Evolutionary conservation across 2,888 invertebrate species (phyloP).

Genomic region (Rhagonycha fulva): DNA sequence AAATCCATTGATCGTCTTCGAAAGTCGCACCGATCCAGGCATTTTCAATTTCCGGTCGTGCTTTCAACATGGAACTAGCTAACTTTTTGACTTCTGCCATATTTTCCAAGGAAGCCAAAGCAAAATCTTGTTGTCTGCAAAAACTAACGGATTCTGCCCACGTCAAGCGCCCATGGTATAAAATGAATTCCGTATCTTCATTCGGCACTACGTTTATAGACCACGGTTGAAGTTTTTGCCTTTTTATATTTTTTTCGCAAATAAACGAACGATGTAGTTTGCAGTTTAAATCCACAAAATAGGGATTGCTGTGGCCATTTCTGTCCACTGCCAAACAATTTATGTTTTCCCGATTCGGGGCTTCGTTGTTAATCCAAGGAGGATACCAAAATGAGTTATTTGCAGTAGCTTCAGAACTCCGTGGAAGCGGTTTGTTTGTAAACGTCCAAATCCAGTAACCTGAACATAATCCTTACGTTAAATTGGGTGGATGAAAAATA

Average conservation of each 20-base stretch:
- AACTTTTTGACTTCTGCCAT: slow-evolving; percentile 54
- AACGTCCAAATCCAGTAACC: slow-evolving; percentile 5
- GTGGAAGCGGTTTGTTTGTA: not conserved
- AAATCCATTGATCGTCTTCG: slow-evolving; percentile 40
- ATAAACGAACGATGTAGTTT: slow-evolving; percentile 57
- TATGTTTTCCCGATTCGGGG: slow-evolving; percentile 45
- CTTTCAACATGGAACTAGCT: slow-evolving; percentile 56
- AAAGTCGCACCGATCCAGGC: slow-evolving; percentile 43
- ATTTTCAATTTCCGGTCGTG: slow-evolving; percentile 50
- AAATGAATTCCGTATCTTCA: slow-evolving; percentile 28
- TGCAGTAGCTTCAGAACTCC: not conserved
- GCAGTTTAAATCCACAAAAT: slow-evolving; percentile 61
- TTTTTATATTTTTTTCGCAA: slow-evolving; percentile 3
- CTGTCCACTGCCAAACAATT: slow-evolving; percentile 60
- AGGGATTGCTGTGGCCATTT: slow-evolving; percentile 57
- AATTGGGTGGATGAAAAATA: not conserved
- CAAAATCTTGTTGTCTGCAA: slow-evolving; percentile 56
- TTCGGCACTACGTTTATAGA: not conserved
- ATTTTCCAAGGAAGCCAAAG: slow-evolving; percentile 57
- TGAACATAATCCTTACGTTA: not conserved
- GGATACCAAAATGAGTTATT: slow-evolving; percentile 33
- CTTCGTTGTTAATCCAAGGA: slow-evolving; percentile 38
- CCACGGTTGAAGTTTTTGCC: not conserved
- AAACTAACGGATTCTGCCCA: slow-evolving; percentile 60
- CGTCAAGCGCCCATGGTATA: slow-evolving; percentile 56